Evolutionary conservation across 2,113 vertebrate genomes (phyloP), one percentile per base, ranked within the genome.

Genomic region (Jacana jacana): DNA sequence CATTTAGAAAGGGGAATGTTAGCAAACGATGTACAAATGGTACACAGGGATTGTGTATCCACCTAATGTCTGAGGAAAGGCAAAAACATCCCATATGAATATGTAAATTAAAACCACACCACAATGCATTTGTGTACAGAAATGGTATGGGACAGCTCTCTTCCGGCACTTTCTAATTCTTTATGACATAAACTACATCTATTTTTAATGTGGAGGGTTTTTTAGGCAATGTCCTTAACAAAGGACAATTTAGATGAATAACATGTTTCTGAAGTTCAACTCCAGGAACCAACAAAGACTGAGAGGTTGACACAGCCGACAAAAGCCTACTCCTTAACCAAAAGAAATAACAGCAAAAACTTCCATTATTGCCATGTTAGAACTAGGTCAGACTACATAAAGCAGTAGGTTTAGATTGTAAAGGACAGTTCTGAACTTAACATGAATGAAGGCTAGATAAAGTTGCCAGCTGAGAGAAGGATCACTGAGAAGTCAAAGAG

Each of bases 341-440:
- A 75, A 88, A 39, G 42, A 83, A 19, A 1, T 37, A 84, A 91
- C 39, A 84, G 61, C 44, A 76, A 25, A 95, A 81, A 64, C 30
- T 84, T 90, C 80, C 86, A 57, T 65, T 94, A 88, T 58, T 79
- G 63, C 39, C 25, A 37, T 3, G 11, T 37, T 84, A 46, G 24
- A 94, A 95, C 58, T 89, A 87, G 75, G 87, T 73, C 66, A 39
- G 66, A 73, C 77, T 82, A 96, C 89, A 94, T 73, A 88, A 92
- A 89, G 85, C 37, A 87, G 48, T 10, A 69, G 84, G 58, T 77
- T 79, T 37, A 80, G 35, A 82, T 79, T 68, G 79, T 69, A 81
- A 89, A 77, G 5, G 40, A 54, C 11, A 61, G 58, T 70, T 95
- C 81, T 20, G 13, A 79, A 91, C 84, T 81, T 55, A 55, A 35